Base-by-base conservation (phyloP, 2,797 vertebrate species). In the Tympanoctomys barrerae region DNA sequence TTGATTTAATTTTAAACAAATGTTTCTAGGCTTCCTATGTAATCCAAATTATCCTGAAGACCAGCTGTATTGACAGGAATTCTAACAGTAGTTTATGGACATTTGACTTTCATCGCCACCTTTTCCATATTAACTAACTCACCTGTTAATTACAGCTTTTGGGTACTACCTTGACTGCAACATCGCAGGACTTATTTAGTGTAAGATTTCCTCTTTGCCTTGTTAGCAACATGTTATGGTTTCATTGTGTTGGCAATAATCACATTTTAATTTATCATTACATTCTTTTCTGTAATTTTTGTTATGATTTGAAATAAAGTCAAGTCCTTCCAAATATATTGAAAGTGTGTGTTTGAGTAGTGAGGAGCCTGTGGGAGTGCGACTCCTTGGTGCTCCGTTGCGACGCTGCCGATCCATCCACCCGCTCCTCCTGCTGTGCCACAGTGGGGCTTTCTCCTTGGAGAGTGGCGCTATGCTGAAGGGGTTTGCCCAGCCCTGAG, bases 121-220 rank as follows among this genome's bases (percentile, higher is more conserved):
- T 61, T 94, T 91, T 33, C 33, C 8, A 89, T 82, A 61, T 75
- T 61, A 77, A 62, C 81, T 93, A 87, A 14, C 19, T 75, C 12
- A 66, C 39, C 18, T 22, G 73, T 54, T 46, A 39, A 21, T 24
- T 7, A 0, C 22, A 54, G 13, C 18, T 68, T 49, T 91, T 82
- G 21, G 49, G 12, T 42, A 26, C 19, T 33, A 64, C n/a, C 31
- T 52, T 86, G 66, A 93, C 26, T 83, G 19, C 33, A 64, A 36
- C 24, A 66, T 7, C 78, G 64, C 0, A 54, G 36, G 62, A 66
- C 71, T 79, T 42, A 52, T 66, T 91, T 73, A 26, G 1, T 31
- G 22, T n/a, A 10, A 7, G 49, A 64, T 64, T 77, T 83, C 28
- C 5, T 46, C 66, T 66, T 73, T 73, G 13, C n/a, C 2, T 52